phyloP scores from a whole-genome alignment of 2,797 vertebrate species.

The Phalloptychus januarius region DNA sequence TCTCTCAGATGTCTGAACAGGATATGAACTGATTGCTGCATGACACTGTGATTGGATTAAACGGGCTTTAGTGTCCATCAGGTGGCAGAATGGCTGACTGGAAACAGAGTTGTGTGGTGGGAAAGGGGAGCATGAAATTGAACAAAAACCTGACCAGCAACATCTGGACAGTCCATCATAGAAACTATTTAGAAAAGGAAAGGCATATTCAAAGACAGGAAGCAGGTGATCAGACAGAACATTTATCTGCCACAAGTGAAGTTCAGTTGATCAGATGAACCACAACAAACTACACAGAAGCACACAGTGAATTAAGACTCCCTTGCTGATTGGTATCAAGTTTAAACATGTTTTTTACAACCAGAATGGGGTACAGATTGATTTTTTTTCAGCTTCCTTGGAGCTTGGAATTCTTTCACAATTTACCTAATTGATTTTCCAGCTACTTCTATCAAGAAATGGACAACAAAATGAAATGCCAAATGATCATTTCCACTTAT shows the following conservation, averaged over 20 bases:
- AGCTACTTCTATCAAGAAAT: not conserved
- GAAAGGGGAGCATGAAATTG: no score
- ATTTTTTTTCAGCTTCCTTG: not conserved
- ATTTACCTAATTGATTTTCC: not conserved
- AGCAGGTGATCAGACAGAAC: not conserved
- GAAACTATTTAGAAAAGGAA: not conserved
- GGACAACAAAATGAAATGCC: not conserved
- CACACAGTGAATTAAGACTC: not conserved
- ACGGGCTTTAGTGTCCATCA: not conserved
- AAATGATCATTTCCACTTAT: not conserved
- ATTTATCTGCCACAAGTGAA: not conserved
- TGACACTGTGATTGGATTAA: constrained; percentile 10
- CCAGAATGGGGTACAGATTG: not conserved
- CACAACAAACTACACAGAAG: not conserved
- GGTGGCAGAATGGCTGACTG: not conserved
- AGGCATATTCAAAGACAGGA: not conserved
- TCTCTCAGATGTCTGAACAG: not conserved
- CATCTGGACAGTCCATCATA: constrained; percentile 1
- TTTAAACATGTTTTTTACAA: not conserved
- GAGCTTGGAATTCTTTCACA: not conserved
- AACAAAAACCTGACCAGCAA: not conserved
- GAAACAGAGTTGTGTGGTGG: not conserved
- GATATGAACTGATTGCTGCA: constrained; percentile 6
- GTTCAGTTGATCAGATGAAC: not conserved
- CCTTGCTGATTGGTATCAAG: not conserved